Conservation (phyloP, 2,797 vertebrate genomes). For the Remorina albescens region DNA sequence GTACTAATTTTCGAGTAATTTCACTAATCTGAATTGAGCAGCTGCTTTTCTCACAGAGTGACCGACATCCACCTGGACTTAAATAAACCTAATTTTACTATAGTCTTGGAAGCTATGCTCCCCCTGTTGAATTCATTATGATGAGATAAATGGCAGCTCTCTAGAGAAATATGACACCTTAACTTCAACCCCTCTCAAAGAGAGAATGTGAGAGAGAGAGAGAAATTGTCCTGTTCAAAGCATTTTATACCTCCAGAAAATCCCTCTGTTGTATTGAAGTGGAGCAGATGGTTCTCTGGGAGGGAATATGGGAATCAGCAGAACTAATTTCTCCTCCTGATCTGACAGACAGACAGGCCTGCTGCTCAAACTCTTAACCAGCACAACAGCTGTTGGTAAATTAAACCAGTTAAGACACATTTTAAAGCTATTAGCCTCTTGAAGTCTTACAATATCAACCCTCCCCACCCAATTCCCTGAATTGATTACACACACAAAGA, state of each 20-base stretch:
- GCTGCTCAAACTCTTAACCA: slow-evolving; percentile 96
- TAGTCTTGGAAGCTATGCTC: slow-evolving; percentile 12
- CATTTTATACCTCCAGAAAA: slow-evolving; percentile 89
- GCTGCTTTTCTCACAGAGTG: background rate
- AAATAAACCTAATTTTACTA: background rate
- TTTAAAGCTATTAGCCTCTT: slow-evolving; percentile 94
- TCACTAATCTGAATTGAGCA: background rate
- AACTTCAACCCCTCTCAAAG: slow-evolving; percentile 55
- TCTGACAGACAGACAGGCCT: slow-evolving; percentile 86
- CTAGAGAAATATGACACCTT: slow-evolving; percentile 65
- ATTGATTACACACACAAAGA: slow-evolving; percentile 57
- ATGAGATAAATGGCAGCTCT: slow-evolving; percentile 62
- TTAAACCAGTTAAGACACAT: slow-evolving; percentile 88
- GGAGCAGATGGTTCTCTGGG: slow-evolving; percentile 96
- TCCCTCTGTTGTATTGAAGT: slow-evolving; percentile 97
- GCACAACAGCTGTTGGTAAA: slow-evolving; percentile 95
- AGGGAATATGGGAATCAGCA: slow-evolving; percentile 95
- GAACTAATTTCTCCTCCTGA: slow-evolving; percentile 94
- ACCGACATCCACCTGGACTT: background rate
- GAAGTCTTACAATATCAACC: slow-evolving; percentile 86
- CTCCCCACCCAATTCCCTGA: slow-evolving; percentile 69
- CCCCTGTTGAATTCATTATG: slow-evolving; percentile 27
- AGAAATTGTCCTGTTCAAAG: slow-evolving; percentile 86
- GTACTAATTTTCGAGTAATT: background rate
- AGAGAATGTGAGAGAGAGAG: slow-evolving; percentile 60